Evolutionary conservation across 2,113 vertebrate genomes (phyloP).

Genomic region (Castor canadensis): DNA sequence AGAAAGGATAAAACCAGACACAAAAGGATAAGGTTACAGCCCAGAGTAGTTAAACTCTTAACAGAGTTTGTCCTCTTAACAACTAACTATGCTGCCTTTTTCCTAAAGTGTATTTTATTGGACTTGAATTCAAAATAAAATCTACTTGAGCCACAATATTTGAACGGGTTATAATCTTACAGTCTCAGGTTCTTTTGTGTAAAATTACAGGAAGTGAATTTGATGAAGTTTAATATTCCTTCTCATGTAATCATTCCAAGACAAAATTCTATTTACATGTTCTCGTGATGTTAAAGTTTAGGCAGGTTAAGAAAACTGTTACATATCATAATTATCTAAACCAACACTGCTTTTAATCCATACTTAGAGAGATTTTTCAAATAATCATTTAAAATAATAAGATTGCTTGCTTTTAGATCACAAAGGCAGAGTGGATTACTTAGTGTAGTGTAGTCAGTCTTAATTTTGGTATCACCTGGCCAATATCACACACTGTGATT

Average conservation of each 20-base stretch:
- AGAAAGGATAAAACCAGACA: neutral
- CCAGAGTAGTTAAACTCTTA: neutral
- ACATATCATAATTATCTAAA: neutral
- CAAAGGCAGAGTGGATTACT: neutral
- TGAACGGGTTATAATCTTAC: neutral
- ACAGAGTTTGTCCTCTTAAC: neutral
- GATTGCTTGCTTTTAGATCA: neutral
- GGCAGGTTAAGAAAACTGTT: slow-evolving; percentile 17
- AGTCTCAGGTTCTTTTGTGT: neutral
- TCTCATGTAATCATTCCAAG: neutral
- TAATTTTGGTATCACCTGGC: neutral
- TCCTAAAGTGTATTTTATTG: neutral
- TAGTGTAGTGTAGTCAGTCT: neutral
- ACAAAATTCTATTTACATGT: neutral
- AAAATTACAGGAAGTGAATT: neutral
- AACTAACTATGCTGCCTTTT: neutral
- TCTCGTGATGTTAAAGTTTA: neutral
- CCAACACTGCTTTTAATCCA: neutral
- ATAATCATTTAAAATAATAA: neutral
- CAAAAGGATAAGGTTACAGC: neutral
- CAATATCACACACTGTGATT: neutral
- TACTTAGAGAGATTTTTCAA: neutral
- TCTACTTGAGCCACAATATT: neutral
- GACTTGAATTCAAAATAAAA: neutral
- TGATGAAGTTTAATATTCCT: neutral